Evolutionary conservation across 2,113 vertebrate species (phyloP).

Genomic region (Scatophagus argus): DNA sequence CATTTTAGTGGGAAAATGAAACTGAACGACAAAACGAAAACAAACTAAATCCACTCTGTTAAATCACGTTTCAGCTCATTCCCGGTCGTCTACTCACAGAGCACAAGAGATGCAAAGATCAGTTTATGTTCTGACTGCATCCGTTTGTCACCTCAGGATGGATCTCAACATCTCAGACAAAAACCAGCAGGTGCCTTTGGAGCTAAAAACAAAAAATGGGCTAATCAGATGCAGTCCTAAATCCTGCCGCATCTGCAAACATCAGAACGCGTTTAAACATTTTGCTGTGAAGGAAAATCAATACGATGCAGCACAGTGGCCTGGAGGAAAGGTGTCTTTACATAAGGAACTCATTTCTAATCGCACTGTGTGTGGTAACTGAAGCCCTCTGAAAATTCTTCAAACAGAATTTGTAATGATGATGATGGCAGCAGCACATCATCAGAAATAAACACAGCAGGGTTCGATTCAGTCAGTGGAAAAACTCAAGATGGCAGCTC

Average conservation of each 20-base stretch:
- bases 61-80: no score
- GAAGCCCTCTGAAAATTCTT: not conserved
- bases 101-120: no score
- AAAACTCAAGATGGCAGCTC: no score
- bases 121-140: not conserved
- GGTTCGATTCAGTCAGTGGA: no score
- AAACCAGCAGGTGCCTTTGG: not conserved
- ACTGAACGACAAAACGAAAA: not conserved
- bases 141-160: not conserved
- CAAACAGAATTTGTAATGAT: not conserved
- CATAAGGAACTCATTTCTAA: not conserved
- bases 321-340: not conserved
- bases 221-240: conserved; percentile 34
- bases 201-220: conserved; percentile 13
- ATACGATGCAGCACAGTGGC: not conserved
- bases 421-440: not conserved
- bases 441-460: no score
- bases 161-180: not conserved
- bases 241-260: conserved; percentile 24
- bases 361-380: not conserved
- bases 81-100: no score
- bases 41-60: not conserved
- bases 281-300: not conserved
- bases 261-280: not conserved
- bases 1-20: not conserved